Base-by-base conservation (phyloP, 2,888 invertebrate species). In the Sicus ferrugineus region DNA sequence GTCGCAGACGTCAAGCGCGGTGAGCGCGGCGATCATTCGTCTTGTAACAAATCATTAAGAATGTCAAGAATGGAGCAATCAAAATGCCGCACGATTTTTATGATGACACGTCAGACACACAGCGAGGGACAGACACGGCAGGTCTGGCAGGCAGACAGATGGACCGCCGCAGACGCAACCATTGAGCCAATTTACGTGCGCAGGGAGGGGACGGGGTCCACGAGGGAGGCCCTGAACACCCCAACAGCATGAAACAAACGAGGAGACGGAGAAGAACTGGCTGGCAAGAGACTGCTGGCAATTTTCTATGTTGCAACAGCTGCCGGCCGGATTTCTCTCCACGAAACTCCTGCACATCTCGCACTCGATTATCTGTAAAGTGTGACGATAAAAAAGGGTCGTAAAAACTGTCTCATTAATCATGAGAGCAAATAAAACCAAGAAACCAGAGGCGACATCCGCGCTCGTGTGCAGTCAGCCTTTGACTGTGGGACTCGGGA, bases 1-100 rank as follows among this genome's bases (percentile, higher is more conserved):
- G 54, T 54, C 54, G 16, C 14, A 54, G 28, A 26, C 28, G 54
- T 28, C 54, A 28, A n/a, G n/a, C n/a, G n/a, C 6, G 26, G 16
- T 3, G 26, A 23, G 28, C 26, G 52, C 5, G 23, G 34, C 30
- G 50, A 64, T 64, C 64, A 64, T 64, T 64, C 50, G 52, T 64
- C 64, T 52, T 61, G 61, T 38, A 61, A 42, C 23, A 38, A 67
- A 67, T 67, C 59, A 67, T 67, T 67, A 42, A 67, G 58, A 42
- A 58, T 67, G 59, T 67, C 67, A 67, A 46, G 59, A 42, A 46
- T 58, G 59, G 31, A 48, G 67, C 67, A 67, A 67, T 67, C 56
- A 67, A 58, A 31, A 46, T 65, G 50, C 50, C 52, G 38, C 48
- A 52, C 52, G 65, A 52, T 54, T 52, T 65, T 34, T 65, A 52